Conservation (phyloP, 2,113 vertebrate species). For the Triplophysa rosa region DNA sequence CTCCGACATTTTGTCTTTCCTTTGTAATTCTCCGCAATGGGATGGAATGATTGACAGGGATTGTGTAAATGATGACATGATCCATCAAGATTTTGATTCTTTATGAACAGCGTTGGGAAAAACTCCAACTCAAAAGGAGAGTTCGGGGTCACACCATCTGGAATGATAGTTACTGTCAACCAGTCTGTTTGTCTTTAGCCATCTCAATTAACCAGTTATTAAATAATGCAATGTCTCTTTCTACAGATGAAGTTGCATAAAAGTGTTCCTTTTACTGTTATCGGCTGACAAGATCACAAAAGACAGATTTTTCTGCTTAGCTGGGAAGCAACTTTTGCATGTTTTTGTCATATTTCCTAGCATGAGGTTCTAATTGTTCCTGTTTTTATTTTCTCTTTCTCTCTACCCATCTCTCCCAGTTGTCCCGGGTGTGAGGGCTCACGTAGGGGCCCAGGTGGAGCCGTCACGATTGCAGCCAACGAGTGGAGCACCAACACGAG, state of each 20-base stretch:
- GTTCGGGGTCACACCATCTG: slow-evolving; percentile 21
- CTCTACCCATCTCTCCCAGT: not conserved
- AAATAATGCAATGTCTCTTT: too few relatives aligned
- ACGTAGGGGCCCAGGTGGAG: slow-evolving; percentile 81
- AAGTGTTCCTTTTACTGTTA: too few relatives aligned
- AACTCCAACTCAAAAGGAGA: not conserved
- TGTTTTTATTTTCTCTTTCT: not conserved
- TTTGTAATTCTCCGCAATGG: slow-evolving; percentile 15
- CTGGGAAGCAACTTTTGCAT: too few relatives aligned
- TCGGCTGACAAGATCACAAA: too few relatives aligned
- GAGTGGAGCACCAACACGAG: slow-evolving; percentile 95
- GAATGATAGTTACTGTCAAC: slow-evolving; percentile 33
- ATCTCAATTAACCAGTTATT: slow-evolving; percentile 24
- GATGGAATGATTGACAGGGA: slow-evolving; percentile 9
- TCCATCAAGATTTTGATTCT: slow-evolving; percentile 1
- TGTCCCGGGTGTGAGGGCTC: slow-evolving; percentile 77
- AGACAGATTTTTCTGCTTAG: too few relatives aligned
- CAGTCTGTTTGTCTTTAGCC: not conserved
- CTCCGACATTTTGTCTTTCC: slow-evolving; percentile 21
- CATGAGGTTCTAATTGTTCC: too few relatives aligned
- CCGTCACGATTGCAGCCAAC: slow-evolving; percentile 98
- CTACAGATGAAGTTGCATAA: too few relatives aligned
- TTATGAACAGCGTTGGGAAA: slow-evolving; percentile 1
- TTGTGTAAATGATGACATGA: slow-evolving; percentile 5
- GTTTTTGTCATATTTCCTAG: too few relatives aligned